Percentiles rank a stretch among this genome's conserved stretches.
These are phyloP conservation scores for Corythaixoides concolor DNA, from an alignment of 2,113 vertebrate genomes.

Conservation along the genomic window DNA sequence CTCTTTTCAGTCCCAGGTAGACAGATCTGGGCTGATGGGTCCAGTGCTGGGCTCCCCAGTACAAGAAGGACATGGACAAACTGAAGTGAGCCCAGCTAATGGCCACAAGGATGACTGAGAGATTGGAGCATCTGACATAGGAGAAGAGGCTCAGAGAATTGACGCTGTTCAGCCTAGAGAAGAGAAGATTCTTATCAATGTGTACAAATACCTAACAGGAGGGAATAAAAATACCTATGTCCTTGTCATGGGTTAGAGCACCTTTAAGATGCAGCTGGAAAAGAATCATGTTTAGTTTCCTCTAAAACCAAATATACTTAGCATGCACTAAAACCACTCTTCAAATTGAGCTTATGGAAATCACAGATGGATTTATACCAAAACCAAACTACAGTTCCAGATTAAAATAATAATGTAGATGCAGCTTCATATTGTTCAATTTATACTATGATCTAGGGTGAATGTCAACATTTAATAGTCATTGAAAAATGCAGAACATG, in stretches of 20 bases:
- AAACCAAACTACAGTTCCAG: not conserved
- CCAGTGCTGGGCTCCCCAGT: not conserved
- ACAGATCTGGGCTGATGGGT: not conserved
- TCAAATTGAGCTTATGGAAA: not conserved
- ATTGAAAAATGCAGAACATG: not conserved
- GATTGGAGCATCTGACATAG: fast-evolving
- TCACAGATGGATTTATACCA: not conserved
- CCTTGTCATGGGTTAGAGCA: not conserved
- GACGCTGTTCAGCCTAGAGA: not conserved
- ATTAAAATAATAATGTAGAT: not conserved
- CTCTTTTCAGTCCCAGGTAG: not conserved
- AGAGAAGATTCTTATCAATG: not conserved
- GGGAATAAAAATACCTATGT: not conserved
- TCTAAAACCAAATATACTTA: not conserved
- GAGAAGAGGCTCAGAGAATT: not conserved
- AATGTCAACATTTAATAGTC: not conserved
- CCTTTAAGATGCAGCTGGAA: not conserved
- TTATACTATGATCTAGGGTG: not conserved
- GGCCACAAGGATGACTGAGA: not conserved
- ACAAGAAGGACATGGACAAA: not conserved
- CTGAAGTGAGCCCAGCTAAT: not conserved
- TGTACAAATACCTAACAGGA: not conserved
- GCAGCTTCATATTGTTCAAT: not conserved
- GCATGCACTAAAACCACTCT: not conserved
- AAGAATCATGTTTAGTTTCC: not conserved